Evolutionary conservation across 2,113 vertebrate genomes (phyloP).

Genomic region (Nothocercus julius): DNA sequence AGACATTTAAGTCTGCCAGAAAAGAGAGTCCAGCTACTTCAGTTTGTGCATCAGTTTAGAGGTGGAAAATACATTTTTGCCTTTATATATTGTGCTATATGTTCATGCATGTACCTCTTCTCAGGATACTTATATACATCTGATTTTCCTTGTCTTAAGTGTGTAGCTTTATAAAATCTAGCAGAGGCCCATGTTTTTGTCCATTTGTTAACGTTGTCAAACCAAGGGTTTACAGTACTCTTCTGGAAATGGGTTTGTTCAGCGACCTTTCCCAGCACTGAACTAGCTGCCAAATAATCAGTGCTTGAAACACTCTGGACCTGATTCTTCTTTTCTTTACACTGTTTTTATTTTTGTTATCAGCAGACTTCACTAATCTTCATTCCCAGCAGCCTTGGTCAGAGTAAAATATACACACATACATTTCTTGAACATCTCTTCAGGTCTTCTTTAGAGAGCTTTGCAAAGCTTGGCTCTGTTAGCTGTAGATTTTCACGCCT

Average conservation of each 20-base stretch:
- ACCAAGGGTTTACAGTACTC: background rate
- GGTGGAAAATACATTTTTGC: background rate
- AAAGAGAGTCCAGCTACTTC: background rate
- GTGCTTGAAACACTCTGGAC: background rate
- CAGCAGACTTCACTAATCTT: background rate
- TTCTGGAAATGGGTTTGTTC: background rate
- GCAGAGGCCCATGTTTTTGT: background rate
- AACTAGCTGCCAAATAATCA: background rate
- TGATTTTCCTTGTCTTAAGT: background rate
- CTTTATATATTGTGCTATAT: background rate
- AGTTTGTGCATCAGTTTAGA: background rate
- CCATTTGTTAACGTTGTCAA: background rate
- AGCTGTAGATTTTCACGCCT: background rate
- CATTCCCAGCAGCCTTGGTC: background rate
- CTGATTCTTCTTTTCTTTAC: background rate
- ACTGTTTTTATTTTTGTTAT: background rate
- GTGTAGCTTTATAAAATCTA: background rate
- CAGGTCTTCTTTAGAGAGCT: background rate
- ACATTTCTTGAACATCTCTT: background rate
- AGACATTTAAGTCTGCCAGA: background rate
- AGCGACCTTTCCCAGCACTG: background rate
- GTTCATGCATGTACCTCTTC: background rate
- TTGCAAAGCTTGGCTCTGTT: background rate
- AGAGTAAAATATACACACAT: background rate
- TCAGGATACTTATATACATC: background rate